Conservation (phyloP, 2,797 vertebrate genomes). For the Hemibagrus guttatus region DNA sequence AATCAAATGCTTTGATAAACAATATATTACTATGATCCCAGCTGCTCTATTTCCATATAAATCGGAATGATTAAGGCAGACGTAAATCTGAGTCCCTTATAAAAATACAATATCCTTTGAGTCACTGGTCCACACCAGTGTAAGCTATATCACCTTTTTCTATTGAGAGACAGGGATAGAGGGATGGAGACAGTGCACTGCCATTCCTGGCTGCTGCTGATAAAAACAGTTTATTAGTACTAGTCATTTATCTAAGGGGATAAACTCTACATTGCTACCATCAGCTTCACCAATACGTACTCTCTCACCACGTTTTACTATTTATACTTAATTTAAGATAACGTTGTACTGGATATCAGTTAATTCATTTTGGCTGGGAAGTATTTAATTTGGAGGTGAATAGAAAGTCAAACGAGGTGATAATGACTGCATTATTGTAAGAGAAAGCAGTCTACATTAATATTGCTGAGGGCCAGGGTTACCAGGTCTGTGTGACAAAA, state of each 20-base stretch:
- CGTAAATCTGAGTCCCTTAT: constrained; percentile 28
- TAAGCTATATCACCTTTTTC: constrained; percentile 52
- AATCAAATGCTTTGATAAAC: not conserved
- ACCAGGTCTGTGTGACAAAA: not conserved
- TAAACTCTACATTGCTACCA: constrained; percentile 65
- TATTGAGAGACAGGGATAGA: constrained; percentile 72
- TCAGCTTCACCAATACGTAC: constrained; percentile 16
- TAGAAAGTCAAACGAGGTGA: constrained; percentile 15
- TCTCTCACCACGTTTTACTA: constrained; percentile 32
- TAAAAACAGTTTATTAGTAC: constrained; percentile 75
- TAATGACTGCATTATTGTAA: constrained; percentile 34
- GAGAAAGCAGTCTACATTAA: not conserved
- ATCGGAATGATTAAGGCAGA: not conserved
- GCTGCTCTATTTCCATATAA: constrained; percentile 13
- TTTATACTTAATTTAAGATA: constrained; percentile 75
- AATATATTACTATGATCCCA: constrained; percentile 1
- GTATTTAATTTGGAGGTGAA: constrained; percentile 35
- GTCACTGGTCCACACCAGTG: constrained; percentile 48
- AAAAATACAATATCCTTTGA: constrained; percentile 66
- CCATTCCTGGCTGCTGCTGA: constrained; percentile 65
- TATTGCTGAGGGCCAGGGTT: constrained; percentile 1
- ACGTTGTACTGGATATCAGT: constrained; percentile 67
- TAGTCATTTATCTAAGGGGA: constrained; percentile 74
- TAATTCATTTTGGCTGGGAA: constrained; percentile 60
- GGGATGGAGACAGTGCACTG: constrained; percentile 61